Base-by-base conservation (phyloP, 1,140 invertebrate genomes). In the Aphaenogaster ashmeadi region DNA sequence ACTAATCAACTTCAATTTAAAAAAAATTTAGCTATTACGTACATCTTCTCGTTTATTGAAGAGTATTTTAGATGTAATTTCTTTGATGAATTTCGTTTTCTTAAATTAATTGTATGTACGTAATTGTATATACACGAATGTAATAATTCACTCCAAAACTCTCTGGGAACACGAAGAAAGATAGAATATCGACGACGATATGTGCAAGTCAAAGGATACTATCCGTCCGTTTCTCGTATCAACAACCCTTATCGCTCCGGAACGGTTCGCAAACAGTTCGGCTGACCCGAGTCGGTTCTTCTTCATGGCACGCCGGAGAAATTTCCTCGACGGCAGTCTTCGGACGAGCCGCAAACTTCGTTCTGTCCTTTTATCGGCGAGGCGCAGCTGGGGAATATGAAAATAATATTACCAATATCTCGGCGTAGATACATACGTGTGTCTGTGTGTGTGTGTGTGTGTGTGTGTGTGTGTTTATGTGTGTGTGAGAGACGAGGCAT, bases 371-470 rank as follows among this genome's bases (percentile, higher is more conserved):
- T 80, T 80, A 80, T 80, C 78, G 78, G 62, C n/a, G 47, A 52
- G 62, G 13, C 62, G n/a, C 78, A 80, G 78, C 78, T 80, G 78
- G 62, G 36, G 66, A 80, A 54, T 67, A 69, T 80, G 78, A 62
- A 80, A 80, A 80, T 80, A 69, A 69, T 80, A 50, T 80, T 54
- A 80, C 33, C 78, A 80, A 66, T 66, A 79, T 69, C 62, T 67
- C 11, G n/a, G 36, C 33, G 21, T 44, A 7, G 1, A n/a, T 27
- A 18, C 27, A 47, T n/a, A 47, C 44, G 7, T 3, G 6, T 36
- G 3, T 8, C 3, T 36, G 9, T 18, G 15, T 6, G 18, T 11
- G 9, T 15, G 13, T 50, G 13, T 52, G 11, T 62, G 7, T 33
- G n/a, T 8, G 27, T 38, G 27, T n/a, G 3, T n/a, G 3, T 13